phyloP scores from a whole-genome alignment of 2,797 vertebrate genomes.

The Tragelaphus oryx region DNA sequence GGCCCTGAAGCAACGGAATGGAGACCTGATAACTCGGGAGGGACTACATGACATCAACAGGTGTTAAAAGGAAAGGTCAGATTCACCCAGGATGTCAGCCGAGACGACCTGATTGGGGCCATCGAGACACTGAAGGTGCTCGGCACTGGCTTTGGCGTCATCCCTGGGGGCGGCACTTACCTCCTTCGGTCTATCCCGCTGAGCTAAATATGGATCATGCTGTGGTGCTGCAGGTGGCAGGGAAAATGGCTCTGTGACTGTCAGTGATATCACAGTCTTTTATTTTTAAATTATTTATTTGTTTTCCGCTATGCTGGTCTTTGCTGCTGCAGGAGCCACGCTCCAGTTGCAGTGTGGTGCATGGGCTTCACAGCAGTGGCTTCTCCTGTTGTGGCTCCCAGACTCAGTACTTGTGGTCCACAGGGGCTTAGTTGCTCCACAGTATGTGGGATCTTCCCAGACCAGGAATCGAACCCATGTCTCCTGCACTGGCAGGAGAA shows the following conservation, averaged over 20 bases:
- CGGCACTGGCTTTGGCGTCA: slow-evolving; percentile 94
- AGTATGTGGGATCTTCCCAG: neutral
- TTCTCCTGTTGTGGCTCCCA: neutral
- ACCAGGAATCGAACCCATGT: neutral
- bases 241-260: slow-evolving; percentile 94
- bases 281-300: neutral
- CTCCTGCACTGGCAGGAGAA: neutral
- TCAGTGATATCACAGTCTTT: slow-evolving; percentile 90
- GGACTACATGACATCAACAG: slow-evolving; percentile 94
- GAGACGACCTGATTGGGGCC: slow-evolving; percentile 93
- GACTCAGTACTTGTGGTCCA: neutral
- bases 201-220: slow-evolving; percentile 99
- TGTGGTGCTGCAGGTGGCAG: slow-evolving; percentile 93
- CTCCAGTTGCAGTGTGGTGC: neutral
- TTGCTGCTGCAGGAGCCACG: neutral
- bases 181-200: slow-evolving; percentile 96
- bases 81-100: slow-evolving; percentile 97
- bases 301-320: neutral
- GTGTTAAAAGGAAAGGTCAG: slow-evolving; percentile 95
- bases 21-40: slow-evolving; percentile 96
- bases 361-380: neutral
- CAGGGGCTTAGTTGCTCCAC: neutral
- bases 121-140: slow-evolving; percentile 97
- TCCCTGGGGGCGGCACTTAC: slow-evolving; percentile 93
- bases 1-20: slow-evolving; percentile 95